phyloP scores from a whole-genome alignment of 2,888 invertebrate genomes.

The Rhagophthalmus giganteus region DNA sequence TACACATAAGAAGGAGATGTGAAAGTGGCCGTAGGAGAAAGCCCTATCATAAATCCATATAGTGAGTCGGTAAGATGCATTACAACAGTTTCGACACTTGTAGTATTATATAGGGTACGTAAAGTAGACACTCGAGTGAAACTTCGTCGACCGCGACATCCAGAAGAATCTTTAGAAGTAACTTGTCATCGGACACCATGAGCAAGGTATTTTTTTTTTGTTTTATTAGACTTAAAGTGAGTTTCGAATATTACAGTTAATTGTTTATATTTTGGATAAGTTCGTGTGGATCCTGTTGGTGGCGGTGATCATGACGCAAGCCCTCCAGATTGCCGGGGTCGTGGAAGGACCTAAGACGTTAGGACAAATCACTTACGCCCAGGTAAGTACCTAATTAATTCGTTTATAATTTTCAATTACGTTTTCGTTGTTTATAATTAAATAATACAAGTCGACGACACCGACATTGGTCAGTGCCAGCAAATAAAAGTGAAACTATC shows the following conservation, averaged over 20 bases:
- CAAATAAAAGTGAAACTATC: slow-evolving; percentile 12
- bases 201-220: slow-evolving; percentile 7
- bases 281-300: slow-evolving; percentile 51
- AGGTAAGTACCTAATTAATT: slow-evolving; percentile 43
- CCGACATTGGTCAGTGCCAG: too few relatives aligned
- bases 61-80: slow-evolving; percentile 24
- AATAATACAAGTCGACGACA: neutral
- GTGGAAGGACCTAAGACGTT: slow-evolving; percentile 48
- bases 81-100: slow-evolving; percentile 16
- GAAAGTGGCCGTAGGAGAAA: slow-evolving; percentile 28
- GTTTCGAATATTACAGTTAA: slow-evolving; percentile 38
- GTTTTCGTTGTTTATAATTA: neutral
- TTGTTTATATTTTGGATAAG: slow-evolving; percentile 51
- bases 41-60: slow-evolving; percentile 23
- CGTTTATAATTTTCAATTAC: too few relatives aligned
- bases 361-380: slow-evolving; percentile 44
- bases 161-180: neutral
- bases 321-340: slow-evolving; percentile 51
- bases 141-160: too few relatives aligned
- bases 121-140: too few relatives aligned
- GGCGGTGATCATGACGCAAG: slow-evolving; percentile 50
- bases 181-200: neutral
- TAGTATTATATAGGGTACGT: slow-evolving; percentile 15
- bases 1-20: slow-evolving; percentile 22
- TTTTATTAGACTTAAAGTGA: neutral